Evolutionary conservation across 2,888 invertebrate genomes (phyloP).

Genomic region (Drosophila phalerata): DNA sequence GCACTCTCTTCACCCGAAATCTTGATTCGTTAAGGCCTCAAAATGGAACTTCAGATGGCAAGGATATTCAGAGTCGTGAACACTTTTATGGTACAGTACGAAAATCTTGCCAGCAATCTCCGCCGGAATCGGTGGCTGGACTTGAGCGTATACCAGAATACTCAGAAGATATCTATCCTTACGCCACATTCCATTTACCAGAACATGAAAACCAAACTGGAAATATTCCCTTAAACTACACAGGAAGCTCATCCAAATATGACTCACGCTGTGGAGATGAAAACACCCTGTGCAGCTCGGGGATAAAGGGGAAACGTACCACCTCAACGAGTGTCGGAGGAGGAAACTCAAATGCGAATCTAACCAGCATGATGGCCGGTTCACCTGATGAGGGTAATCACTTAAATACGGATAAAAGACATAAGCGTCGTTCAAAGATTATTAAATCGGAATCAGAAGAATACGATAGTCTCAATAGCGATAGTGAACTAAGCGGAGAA

Average conservation of each 20-base stretch:
- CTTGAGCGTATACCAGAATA: constrained; percentile 87
- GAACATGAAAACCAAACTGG: constrained; percentile 87
- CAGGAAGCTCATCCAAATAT: constrained; percentile 77
- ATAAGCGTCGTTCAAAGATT: constrained; percentile 86
- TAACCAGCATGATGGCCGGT: constrained; percentile 48
- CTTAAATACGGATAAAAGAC: constrained; percentile 82
- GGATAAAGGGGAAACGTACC: constrained; percentile 75
- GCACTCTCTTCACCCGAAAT: constrained; percentile 76
- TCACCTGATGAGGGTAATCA: constrained; percentile 69
- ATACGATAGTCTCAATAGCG: constrained; percentile 87
- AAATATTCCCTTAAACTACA: constrained; percentile 85
- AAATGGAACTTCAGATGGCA: constrained; percentile 60
- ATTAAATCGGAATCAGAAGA: constrained; percentile 87
- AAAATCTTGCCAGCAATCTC: constrained; percentile 86
- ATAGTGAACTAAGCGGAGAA: constrained; percentile 86
- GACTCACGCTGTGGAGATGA: constrained; percentile 80
- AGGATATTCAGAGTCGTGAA: constrained; percentile 86
- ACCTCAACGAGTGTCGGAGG: constrained; percentile 61
- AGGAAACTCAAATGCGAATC: constrained; percentile 60
- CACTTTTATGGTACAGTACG: constrained; percentile 87
- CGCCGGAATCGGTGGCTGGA: constrained; percentile 83
- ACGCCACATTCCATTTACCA: constrained; percentile 88
- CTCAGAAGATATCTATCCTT: constrained; percentile 88
- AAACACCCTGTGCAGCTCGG: constrained; percentile 70
- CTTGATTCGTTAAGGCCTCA: constrained; percentile 74